Base-by-base conservation (phyloP, 2,113 vertebrate species). In the Reinhardtius hippoglossoides region DNA sequence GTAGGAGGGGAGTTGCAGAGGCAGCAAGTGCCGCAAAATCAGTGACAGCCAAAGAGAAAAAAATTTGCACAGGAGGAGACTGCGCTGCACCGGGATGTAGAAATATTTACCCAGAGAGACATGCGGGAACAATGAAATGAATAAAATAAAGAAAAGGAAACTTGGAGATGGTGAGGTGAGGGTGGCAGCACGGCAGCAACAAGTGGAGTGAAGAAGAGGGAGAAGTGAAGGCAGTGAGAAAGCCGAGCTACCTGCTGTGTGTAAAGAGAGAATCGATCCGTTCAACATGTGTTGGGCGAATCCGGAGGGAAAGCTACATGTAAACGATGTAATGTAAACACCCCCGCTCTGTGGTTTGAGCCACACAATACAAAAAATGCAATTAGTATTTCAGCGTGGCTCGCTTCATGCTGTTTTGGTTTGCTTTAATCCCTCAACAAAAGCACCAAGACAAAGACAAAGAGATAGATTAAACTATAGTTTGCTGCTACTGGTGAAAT, bases 311-410 rank as follows among this genome's bases (percentile, higher is more conserved):
- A 80, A 85, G 91, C 70, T 20, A 82, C 76, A 78, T 77, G 76
- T 78, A 86, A 89, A 91, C 82, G 89, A 13, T 42, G 40, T 12
- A 85, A 83, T 50, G 76, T 44, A 71, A 79, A 84, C 68, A 82
- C 31, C 20, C 35, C 60, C 81, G 78, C 63, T 72, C 55, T 61
- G 21, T 20, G 59, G 70, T 63, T 71, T 37, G 65, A 78, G 27
- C 21, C 65, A 3, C 23, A 5, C 64, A 37, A 71, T 61, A 78
- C 81, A 76, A 82, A 86, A 73, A 26, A 26, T 9, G 79, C 77
- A 80, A 76, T 88, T 87, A 85, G 71, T 78, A 35, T 61, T 83
- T 82, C 46, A 84, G 64, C 57, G 73, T 64, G 77, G 76, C 61
- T 69, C 58, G 73, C 82, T 63, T 40, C 40, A 15, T 26, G 37